Evolutionary conservation across 2,113 vertebrate genomes (phyloP).

Genomic region (Megaleporinus macrocephalus): DNA sequence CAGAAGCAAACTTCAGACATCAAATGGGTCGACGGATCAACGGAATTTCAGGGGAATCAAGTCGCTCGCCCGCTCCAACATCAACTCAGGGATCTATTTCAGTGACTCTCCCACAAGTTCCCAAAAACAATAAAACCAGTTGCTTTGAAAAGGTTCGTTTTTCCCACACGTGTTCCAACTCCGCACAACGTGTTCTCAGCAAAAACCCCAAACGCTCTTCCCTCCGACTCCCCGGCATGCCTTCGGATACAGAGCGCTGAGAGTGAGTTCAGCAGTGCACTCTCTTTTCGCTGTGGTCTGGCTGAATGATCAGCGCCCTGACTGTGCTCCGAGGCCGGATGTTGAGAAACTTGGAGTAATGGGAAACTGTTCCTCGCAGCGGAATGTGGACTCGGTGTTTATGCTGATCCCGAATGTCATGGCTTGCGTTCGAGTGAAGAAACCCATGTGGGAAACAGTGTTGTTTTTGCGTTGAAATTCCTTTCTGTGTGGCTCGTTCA

Average conservation of each 20-base stretch:
- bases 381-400: slow-evolving; percentile 1
- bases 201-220: not conserved
- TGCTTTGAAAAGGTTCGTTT: not conserved
- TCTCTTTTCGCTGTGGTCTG: slow-evolving; percentile 49
- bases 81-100: not conserved
- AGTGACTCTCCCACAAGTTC: not conserved
- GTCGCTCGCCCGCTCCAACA: not conserved
- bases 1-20: too few relatives aligned
- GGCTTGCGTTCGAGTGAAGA: not conserved
- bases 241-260: not conserved
- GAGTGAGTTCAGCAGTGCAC: not conserved
- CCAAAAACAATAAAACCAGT: not conserved
- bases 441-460: not conserved
- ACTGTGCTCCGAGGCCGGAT: slow-evolving; percentile 20
- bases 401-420: not conserved
- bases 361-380: slow-evolving; percentile 10
- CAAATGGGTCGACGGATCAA: too few relatives aligned
- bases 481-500: not conserved
- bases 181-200: not conserved
- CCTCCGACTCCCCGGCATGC: slow-evolving; percentile 3
- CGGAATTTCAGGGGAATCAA: too few relatives aligned
- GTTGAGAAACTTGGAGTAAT: too few relatives aligned
- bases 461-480: not conserved
- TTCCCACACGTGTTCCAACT: not conserved
- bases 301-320: not conserved